These are phyloP conservation scores for Vulpes vulpes DNA, from an alignment of 2,113 vertebrate species.

Conservation along the genomic window DNA sequence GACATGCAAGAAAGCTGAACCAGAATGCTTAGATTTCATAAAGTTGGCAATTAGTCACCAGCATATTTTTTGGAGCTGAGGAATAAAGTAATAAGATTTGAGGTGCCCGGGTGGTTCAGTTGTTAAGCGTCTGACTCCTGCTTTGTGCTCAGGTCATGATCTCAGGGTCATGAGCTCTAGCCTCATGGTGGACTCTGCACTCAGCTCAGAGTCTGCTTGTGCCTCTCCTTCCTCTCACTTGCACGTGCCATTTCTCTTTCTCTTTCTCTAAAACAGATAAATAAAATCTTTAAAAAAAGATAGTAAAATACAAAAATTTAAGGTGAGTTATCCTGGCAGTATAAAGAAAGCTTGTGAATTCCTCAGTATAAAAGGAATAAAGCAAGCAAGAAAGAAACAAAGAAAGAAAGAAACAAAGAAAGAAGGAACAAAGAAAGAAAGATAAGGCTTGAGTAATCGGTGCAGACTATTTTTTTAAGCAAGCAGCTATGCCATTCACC, in stretches of 20 bases:
- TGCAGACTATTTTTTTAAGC: slow-evolving; percentile 2
- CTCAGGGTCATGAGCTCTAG: background rate
- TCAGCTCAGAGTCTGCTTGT: background rate
- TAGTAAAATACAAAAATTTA: slow-evolving; percentile 21
- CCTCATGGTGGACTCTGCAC: background rate
- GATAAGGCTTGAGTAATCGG: background rate
- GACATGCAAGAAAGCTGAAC: background rate
- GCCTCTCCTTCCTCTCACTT: background rate
- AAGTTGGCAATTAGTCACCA: background rate
- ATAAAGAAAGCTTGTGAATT: background rate
- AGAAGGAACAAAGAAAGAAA: background rate
- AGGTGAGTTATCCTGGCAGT: background rate
- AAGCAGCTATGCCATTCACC: background rate
- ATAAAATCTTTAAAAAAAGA: background rate
- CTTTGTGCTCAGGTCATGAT: background rate
- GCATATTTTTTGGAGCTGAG: background rate
- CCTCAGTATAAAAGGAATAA: background rate
- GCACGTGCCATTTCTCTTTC: background rate
- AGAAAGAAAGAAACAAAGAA: background rate
- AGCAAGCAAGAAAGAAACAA: background rate
- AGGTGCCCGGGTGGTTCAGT: background rate
- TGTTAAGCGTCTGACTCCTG: background rate
- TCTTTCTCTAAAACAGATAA: background rate
- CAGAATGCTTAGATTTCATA: background rate
- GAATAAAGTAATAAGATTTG: slow-evolving; percentile 21